These are phyloP conservation scores for Rhagophthalmus giganteus DNA, from an alignment of 2,888 invertebrate species.

Conservation along the genomic window DNA sequence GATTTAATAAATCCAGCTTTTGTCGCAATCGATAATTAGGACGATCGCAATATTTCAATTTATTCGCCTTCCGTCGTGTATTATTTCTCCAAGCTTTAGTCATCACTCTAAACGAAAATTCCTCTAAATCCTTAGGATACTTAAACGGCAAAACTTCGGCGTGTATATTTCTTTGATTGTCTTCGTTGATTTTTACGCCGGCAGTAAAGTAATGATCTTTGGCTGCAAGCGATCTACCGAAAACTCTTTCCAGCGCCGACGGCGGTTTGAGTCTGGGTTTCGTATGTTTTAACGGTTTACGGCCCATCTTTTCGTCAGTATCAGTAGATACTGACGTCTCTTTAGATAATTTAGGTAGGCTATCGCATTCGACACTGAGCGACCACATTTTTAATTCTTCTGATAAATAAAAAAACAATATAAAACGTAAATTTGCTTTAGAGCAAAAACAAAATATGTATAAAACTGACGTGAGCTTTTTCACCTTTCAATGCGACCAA, in stretches of 20 bases:
- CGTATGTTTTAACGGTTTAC: not conserved
- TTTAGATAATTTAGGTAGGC: not conserved
- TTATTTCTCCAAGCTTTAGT: slow-evolving; percentile 50
- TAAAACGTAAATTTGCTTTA: not conserved
- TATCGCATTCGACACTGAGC: not conserved
- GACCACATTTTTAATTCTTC: not conserved
- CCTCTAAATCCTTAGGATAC: slow-evolving; percentile 53
- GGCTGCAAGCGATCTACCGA: slow-evolving; percentile 35
- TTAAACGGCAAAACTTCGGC: slow-evolving; percentile 54
- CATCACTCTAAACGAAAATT: slow-evolving; percentile 54
- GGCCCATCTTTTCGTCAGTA: not conserved
- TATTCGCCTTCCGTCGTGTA: slow-evolving; percentile 43
- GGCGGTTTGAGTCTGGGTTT: slow-evolving; percentile 33
- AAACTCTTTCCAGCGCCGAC: slow-evolving; percentile 36
- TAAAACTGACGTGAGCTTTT: no score
- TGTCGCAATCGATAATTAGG: slow-evolving; percentile 48
- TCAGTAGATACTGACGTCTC: not conserved
- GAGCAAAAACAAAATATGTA: not conserved
- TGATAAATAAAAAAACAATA: not conserved
- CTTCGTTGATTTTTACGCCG: slow-evolving; percentile 39
- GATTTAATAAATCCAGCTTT: slow-evolving; percentile 59
- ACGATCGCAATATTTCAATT: slow-evolving; percentile 45
- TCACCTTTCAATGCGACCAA: no score
- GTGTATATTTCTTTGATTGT: slow-evolving; percentile 46
- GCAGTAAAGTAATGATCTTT: slow-evolving; percentile 45